Evolutionary conservation across 1,140 invertebrate genomes (phyloP).

Genomic region (Drosophila malerkotliana): DNA sequence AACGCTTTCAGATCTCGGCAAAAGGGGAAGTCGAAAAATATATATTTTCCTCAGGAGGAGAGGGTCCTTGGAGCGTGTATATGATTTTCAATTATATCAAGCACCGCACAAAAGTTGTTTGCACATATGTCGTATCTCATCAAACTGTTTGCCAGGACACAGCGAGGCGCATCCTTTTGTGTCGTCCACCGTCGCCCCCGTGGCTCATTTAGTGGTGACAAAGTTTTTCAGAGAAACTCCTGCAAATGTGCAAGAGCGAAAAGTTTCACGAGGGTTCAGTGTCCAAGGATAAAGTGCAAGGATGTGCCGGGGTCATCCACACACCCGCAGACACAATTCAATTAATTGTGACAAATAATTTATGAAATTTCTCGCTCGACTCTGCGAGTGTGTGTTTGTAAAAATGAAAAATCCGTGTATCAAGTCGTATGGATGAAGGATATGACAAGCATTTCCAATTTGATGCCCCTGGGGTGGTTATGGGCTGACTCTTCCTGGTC

Average conservation of each 20-base stretch:
- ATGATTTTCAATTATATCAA: conserved; percentile 82
- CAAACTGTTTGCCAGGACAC: conserved; percentile 79
- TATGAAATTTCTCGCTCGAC: conserved; percentile 67
- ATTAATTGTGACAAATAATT: conserved; percentile 84
- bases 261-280: conserved; percentile 35
- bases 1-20: conserved; percentile 22
- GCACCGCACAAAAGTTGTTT: conserved; percentile 80
- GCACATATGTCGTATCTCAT: conserved; percentile 84
- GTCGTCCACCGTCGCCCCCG: conserved; percentile 23
- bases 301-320: conserved; percentile 10
- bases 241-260: conserved; percentile 56
- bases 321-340: conserved; percentile 75
- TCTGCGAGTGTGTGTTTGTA: conserved; percentile 35
- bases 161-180: conserved; percentile 71
- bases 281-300: conserved; percentile 21
- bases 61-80: conserved; percentile 28
- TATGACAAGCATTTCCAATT: conserved; percentile 84
- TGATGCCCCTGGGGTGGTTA: conserved; percentile 65
- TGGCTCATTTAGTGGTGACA: conserved; percentile 71
- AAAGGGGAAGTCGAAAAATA: conserved; percentile 15
- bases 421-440: conserved; percentile 77
- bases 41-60: neutral
- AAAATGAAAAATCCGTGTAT: conserved; percentile 78
- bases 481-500: conserved; percentile 3
- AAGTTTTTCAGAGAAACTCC: conserved; percentile 61